A percentile compares a stretch with the other conserved stretches of the same genome.
phyloP scores from a whole-genome alignment of 2,888 invertebrate genomes.

The Cenopis cana region DNA sequence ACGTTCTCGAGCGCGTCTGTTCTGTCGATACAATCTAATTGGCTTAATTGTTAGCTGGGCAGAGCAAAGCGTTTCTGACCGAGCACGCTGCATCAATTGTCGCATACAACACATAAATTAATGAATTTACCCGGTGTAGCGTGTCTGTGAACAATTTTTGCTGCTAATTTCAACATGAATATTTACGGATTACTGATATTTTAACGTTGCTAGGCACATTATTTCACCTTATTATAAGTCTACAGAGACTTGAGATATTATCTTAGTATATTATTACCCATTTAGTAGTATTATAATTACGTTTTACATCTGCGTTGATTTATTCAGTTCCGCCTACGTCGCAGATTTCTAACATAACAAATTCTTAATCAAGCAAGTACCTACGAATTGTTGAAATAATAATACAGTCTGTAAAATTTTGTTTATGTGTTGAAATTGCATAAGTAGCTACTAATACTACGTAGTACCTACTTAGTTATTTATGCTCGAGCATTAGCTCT shows the following conservation, averaged over 20 bases:
- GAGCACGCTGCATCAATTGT: slow-evolving; percentile 44
- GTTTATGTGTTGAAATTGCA: no score
- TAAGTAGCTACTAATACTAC: no score
- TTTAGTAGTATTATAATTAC: neutral
- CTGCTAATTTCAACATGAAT: slow-evolving; percentile 5
- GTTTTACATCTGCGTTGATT: slow-evolving; percentile 15
- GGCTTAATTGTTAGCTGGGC: slow-evolving; percentile 67
- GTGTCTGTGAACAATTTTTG: slow-evolving; percentile 5
- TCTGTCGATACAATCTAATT: slow-evolving; percentile 75
- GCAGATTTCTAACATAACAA: slow-evolving; percentile 13
- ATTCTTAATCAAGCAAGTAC: neutral
- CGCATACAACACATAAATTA: slow-evolving; percentile 28
- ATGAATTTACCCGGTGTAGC: slow-evolving; percentile 16
- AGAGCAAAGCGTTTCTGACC: slow-evolving; percentile 44
- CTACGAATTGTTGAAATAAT: no score
- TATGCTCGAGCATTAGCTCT: no score
- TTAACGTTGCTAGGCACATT: neutral
- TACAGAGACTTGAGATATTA: neutral
- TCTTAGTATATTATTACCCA: neutral
- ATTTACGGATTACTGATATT: neutral
- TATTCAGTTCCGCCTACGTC: slow-evolving; percentile 28
- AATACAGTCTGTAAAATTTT: no score
- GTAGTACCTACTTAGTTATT: no score
- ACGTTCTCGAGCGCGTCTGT: slow-evolving; percentile 65
- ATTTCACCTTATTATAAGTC: neutral